Evolutionary conservation across 2,113 vertebrate genomes (phyloP), one percentile per base, ranked within the genome.

Genomic region (Mastomys natalensis): DNA sequence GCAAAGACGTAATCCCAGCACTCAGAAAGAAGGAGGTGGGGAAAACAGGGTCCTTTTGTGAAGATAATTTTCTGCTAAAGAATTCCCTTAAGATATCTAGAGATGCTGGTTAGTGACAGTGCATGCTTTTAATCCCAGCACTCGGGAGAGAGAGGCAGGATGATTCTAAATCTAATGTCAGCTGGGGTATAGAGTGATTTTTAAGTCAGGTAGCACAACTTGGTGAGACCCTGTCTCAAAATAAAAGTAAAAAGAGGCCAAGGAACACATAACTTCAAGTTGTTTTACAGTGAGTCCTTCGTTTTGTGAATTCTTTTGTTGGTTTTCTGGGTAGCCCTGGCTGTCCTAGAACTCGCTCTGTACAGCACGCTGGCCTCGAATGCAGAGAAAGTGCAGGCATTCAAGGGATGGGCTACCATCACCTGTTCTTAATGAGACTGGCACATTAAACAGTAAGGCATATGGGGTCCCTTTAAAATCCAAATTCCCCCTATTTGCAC

Each of bases 261-360:
- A 87, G 77, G 45, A 91, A 84, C 12, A 93, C 43, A 88, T 2
- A 90, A 40, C 66, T 37, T 64, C 60, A 68, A 60, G 77, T 88
- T 82, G 48, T 84, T 93, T 82, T 78, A 76, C 53, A 40, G 82
- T 51, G 53, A 94, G 34, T 37, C 19, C 31, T 96, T 94, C 31
- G 55, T 37, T 87, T 40, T 16, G 37, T 82, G 9, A 97, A 87
- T 82, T 87, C 60, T 82, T 21, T 55, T 80, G 24, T 66, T 66
- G 31, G 45, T 48, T 48, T 48, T 48, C 45, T 48, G 45, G 45
- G 45, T 48, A 48, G 45, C 45, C 45, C 45, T 48, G 45, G 45
- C 45, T 48, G 45, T 48, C 45, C 45, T 48, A 7, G 45, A 48
- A 48, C 45, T 48, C 45, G 7, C 45, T 48, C 45, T 48, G 45